These are phyloP conservation scores for Epinephelus coioides DNA, from an alignment of 2,797 vertebrate genomes.

Conservation along the genomic window DNA sequence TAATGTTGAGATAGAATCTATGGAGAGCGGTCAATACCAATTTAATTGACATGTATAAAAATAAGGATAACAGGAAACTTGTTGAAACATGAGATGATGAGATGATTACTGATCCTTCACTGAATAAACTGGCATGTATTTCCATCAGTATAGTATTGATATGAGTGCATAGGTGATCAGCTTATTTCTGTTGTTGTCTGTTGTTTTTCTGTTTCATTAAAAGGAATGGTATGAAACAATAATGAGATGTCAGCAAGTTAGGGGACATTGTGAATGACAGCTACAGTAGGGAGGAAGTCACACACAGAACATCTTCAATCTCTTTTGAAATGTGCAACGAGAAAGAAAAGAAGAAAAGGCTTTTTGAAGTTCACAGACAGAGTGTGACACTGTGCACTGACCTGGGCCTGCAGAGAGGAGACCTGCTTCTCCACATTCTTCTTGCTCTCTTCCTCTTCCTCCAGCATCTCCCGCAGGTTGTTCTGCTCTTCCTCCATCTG, in stretches of 20 bases:
- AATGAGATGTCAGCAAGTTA: background rate
- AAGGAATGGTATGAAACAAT: too few relatives aligned
- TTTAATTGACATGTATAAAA: too few relatives aligned
- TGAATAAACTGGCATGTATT: too few relatives aligned
- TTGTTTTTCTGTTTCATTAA: too few relatives aligned
- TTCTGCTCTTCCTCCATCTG: slow-evolving; percentile 95
- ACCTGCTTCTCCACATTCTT: slow-evolving; percentile 93
- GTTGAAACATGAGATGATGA: too few relatives aligned
- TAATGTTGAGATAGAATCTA: too few relatives aligned
- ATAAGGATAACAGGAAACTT: too few relatives aligned
- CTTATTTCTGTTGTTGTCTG: too few relatives aligned
- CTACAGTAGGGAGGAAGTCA: background rate
- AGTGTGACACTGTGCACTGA: slow-evolving; percentile 51
- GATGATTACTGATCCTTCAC: too few relatives aligned
- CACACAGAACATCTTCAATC: background rate
- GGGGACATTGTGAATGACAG: background rate
- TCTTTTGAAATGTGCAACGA: background rate
- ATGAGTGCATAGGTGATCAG: too few relatives aligned
- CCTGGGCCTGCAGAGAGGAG: slow-evolving; percentile 91
- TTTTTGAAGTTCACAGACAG: background rate
- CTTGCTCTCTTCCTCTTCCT: slow-evolving; percentile 96
- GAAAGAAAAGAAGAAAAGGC: background rate
- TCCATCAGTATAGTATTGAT: too few relatives aligned
- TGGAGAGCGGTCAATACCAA: too few relatives aligned
- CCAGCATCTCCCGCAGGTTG: slow-evolving; percentile 91